Evolutionary conservation across 2,113 vertebrate genomes (phyloP).

Genomic region (Miniopterus natalensis): DNA sequence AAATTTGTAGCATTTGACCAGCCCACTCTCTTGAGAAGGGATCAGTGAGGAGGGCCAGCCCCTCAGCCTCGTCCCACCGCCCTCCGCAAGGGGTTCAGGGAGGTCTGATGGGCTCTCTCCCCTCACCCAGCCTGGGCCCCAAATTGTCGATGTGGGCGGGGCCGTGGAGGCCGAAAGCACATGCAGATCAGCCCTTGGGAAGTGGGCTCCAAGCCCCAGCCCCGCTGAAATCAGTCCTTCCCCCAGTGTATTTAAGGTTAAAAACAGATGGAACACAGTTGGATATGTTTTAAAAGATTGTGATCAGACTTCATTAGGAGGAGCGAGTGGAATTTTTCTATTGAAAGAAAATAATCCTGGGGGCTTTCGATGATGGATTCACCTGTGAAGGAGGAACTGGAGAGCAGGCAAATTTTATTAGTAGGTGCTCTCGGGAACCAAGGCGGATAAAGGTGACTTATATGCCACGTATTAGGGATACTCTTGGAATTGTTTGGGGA

Average conservation of each 20-base stretch:
- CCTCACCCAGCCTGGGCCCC: fast-evolving
- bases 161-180: no score
- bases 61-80: not conserved
- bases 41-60: not conserved
- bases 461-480: fast-evolving
- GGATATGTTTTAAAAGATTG: not conserved
- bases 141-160: fast-evolving
- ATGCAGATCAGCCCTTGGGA: not conserved
- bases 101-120: no score
- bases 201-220: no score
- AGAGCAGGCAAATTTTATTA: not conserved
- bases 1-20: not conserved
- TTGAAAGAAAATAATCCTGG: not conserved
- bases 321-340: not conserved
- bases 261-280: not conserved
- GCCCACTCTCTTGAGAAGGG: not conserved
- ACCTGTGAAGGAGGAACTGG: not conserved
- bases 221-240: no score
- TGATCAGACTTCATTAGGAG: not conserved
- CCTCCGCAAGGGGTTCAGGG: not conserved
- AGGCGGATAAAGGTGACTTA: not conserved
- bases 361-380: not conserved
- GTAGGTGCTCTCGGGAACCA: not conserved
- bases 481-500: not conserved
- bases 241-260: not conserved